phyloP scores from a whole-genome alignment of 2,797 vertebrate species.

The Gymnodraco acuticeps region DNA sequence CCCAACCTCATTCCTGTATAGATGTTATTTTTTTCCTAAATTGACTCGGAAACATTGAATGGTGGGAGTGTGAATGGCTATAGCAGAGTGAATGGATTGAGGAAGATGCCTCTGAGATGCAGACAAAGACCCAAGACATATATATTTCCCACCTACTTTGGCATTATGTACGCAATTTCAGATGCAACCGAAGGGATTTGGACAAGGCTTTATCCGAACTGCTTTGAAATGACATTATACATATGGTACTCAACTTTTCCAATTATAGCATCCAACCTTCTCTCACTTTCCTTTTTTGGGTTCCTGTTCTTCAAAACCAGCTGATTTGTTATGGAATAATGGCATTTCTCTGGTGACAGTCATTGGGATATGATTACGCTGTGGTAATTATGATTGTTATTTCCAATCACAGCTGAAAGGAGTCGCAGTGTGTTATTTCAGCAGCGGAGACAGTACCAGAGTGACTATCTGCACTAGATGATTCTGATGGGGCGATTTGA shows the following conservation, averaged over 20 bases:
- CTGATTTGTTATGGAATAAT: slow-evolving; percentile 81
- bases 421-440: slow-evolving; percentile 77
- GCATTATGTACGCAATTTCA: slow-evolving; percentile 23
- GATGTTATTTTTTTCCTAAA: not conserved
- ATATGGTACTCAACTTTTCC: slow-evolving; percentile 55
- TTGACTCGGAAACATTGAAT: slow-evolving; percentile 8
- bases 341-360: slow-evolving; percentile 80
- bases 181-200: slow-evolving; percentile 24
- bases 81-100: slow-evolving; percentile 10
- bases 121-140: slow-evolving; percentile 25
- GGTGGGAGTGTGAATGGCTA: not conserved
- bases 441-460: slow-evolving; percentile 56
- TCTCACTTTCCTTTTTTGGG: slow-evolving; percentile 44
- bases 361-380: slow-evolving; percentile 80
- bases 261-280: slow-evolving; percentile 64
- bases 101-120: slow-evolving; percentile 7
- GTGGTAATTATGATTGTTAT: slow-evolving; percentile 82
- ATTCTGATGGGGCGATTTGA: slow-evolving; percentile 71
- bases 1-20: slow-evolving; percentile 16
- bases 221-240: slow-evolving; percentile 55
- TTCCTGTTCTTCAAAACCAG: slow-evolving; percentile 68
- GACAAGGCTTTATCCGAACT: slow-evolving; percentile 31
- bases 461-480: slow-evolving; percentile 67
- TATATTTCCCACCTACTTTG: slow-evolving; percentile 10
- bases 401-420: slow-evolving; percentile 81